Evolutionary conservation across 2,113 vertebrate genomes (phyloP), one percentile per base, ranked within the genome.

Genomic region (Psittacus erithacus): DNA sequence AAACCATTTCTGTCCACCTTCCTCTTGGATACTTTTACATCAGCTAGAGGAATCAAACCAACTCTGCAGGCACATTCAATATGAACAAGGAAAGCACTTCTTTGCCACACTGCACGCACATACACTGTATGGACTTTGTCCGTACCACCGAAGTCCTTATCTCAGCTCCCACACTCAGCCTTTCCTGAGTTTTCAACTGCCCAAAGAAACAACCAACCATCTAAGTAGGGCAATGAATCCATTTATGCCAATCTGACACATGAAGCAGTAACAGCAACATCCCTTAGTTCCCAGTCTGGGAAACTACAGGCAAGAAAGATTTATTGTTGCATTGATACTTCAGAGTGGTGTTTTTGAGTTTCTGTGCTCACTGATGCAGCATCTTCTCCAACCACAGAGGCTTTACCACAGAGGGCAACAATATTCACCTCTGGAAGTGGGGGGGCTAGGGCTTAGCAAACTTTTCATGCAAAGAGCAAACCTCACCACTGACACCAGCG

Each of bases 91-190:
- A 28, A 29, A 65, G 13, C 59, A 8, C 5, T 7, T 23, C 75
- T n/a, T 6, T 35, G 44, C 27, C 31, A 46, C 39, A 4, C 29
- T 11, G 33, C 38, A 41, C 60, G n/a, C 29, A 4, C 0, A 1
- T 10, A 19, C 33, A 15, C 2, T n/a, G 44, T 4, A 13, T 4
- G 38, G 29, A 11, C 35, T 53, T 20, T 49, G 41, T 38, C 44
- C 31, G 0, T 1, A 8, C 4, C 88, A 35, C 19, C 29, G 7
- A 14, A 33, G 6, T 31, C 76, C 69, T 43, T 28, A 27, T 2
- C 63, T 65, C 27, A 24, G 44, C 20, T 39, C 68, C 59, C 1
- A 0, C 12, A 8, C 31, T n/a, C 55, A 80, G 46, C 17, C 64
- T 70, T 13, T 2, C 60, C 17, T 6, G 20, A 29, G n/a, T 12